Percentiles rank a stretch among this genome's conserved stretches.
Conservation (phyloP, 2,113 vertebrate species). For the Pseudorasbora parva region DNA sequence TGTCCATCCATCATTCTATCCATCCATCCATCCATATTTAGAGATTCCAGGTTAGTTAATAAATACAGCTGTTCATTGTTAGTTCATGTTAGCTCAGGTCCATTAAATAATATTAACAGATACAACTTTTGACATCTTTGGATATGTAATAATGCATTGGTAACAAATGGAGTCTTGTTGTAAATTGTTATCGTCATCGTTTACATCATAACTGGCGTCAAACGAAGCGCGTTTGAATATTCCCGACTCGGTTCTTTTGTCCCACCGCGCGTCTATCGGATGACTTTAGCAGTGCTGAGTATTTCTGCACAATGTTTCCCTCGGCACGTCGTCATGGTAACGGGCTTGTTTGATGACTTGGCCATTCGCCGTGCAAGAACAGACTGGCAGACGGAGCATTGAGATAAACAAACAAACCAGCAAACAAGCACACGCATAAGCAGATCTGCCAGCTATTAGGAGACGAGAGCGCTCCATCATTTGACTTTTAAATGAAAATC, state of each 20-base stretch:
- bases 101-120: too few relatives aligned
- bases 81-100: too few relatives aligned
- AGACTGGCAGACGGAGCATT: neutral
- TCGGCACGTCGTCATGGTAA: neutral
- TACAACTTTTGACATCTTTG: too few relatives aligned
- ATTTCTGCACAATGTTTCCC: neutral
- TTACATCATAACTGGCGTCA: neutral
- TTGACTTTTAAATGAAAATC: constrained; percentile 11
- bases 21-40: too few relatives aligned
- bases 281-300: neutral
- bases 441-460: neutral
- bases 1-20: too few relatives aligned
- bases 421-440: neutral
- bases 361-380: neutral
- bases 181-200: neutral
- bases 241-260: neutral
- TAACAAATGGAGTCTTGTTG: too few relatives aligned
- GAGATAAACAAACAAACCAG: neutral
- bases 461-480: neutral
- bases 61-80: too few relatives aligned
- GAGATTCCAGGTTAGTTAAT: too few relatives aligned
- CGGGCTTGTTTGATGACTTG: constrained; percentile 8
- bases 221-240: neutral
- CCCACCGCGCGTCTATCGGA: neutral
- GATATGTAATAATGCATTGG: too few relatives aligned